Base-by-base conservation (phyloP, 2,888 invertebrate genomes). In the Phengaris arion region DNA sequence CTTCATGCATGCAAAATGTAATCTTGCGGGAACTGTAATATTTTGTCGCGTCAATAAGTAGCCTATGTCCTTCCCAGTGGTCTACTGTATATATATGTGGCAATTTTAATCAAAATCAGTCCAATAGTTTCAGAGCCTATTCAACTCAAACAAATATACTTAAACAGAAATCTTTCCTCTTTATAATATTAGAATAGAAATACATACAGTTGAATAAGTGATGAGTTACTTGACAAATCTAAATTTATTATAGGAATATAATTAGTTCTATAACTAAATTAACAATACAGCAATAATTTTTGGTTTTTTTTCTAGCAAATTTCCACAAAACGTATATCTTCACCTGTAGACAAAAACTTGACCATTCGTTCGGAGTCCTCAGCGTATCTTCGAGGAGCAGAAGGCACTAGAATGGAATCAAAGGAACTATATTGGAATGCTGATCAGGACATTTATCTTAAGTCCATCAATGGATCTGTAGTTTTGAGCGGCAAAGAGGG, bases 401-500 rank as follows among this genome's bases (percentile, higher is more conserved):
- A 98, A 87, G 97, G 98, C 0, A 95, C 96, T 0, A 94, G 89
- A 70, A 94, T 97, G 86, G 96, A 97, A 80, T 95, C 96, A 10
- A 95, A 96, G 78, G 95, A 96, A 45, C 94, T 98, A 15, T 91
- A 95, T 76, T 96, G 97, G 95, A 95, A 95, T 51, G 97, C 97
- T 0, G 97, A 97, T 85, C 96, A 96, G 82, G 97, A 97, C 81
- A 95, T 98, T 55, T 94, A 95, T 79, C 89, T 98, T 0, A 96
- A 96, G 82, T 96, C 96, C 1, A 94, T 95, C 52, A 97, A 97
- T 82, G 97, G 97, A 0, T 96, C 96, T 2, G 95, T 97, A 7
- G 89, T 96, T 0, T 82, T 98, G 0, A 95, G 95, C 77, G 96
- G 96, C 0, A 95, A 95, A 75, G 95, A 96, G 70, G 97, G 97